A percentile compares a stretch with the other conserved stretches of the same genome.
phyloP scores from a whole-genome alignment of 2,113 vertebrate species.

The Procapra przewalskii region DNA sequence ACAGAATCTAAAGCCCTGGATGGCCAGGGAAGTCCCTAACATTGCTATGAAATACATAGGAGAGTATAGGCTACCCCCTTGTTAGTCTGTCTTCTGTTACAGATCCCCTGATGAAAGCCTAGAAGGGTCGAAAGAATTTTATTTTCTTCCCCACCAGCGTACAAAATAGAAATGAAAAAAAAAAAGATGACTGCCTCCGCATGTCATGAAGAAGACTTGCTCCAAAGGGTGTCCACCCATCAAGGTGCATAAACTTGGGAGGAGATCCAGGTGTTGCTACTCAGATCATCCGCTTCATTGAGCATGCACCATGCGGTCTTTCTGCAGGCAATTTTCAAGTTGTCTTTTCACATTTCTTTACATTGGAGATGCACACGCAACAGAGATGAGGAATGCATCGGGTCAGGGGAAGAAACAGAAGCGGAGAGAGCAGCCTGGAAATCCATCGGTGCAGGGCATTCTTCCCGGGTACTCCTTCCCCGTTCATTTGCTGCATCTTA shows the following conservation, averaged over 20 bases:
- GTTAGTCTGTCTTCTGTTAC: background rate
- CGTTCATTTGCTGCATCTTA: background rate
- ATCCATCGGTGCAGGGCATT: background rate
- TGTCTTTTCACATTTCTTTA: conserved; percentile 47
- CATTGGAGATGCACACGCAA: background rate
- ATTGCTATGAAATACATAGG: background rate
- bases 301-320: background rate
- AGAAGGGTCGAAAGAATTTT: background rate
- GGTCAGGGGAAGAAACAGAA: background rate
- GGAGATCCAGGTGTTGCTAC: background rate
- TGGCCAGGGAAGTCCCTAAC: background rate
- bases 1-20: background rate
- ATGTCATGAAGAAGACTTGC: background rate
- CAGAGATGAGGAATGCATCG: background rate
- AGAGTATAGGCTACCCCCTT: background rate
- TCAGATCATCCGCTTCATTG: background rate
- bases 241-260: background rate
- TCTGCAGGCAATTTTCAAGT: conserved; percentile 51
- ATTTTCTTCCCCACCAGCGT: background rate
- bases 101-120: background rate
- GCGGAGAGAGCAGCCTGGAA: background rate
- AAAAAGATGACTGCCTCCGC: background rate
- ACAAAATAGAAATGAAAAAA: background rate
- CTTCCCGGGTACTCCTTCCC: background rate
- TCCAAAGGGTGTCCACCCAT: background rate